Evolutionary conservation across 2,888 invertebrate species (phyloP).

Genomic region (Leptarthrus brevirostris): DNA sequence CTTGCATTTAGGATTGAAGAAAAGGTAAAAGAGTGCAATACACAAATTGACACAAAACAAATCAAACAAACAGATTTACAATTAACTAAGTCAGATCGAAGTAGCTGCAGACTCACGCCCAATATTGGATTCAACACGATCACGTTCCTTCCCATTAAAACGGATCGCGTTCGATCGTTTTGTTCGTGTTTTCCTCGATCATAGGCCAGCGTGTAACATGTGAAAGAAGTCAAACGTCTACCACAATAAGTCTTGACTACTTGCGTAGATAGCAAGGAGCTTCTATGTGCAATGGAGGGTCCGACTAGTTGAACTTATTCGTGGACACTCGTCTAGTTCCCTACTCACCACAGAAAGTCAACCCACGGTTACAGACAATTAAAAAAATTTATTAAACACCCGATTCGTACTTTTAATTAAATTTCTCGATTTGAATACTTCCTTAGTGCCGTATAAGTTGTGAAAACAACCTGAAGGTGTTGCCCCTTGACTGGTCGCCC

Average conservation of each 20-base stretch:
- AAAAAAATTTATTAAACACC: constrained; percentile 45
- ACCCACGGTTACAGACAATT: constrained; percentile 42
- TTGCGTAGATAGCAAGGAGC: constrained; percentile 16
- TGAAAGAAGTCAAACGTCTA: constrained; percentile 40
- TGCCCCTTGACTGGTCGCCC: constrained; percentile 20
- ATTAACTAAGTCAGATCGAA: constrained; percentile 43
- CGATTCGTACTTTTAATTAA: constrained; percentile 49
- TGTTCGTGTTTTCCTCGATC: constrained; percentile 12
- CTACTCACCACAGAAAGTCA: neutral
- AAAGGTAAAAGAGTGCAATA: neutral
- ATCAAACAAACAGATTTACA: constrained; percentile 30
- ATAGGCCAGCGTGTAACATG: constrained; percentile 42
- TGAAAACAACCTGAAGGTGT: constrained; percentile 44
- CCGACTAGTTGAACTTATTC: neutral
- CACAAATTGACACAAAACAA: constrained; percentile 45
- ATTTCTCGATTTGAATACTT: constrained; percentile 50
- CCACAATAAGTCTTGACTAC: constrained; percentile 35
- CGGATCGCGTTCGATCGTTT: constrained; percentile 31
- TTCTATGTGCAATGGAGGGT: neutral
- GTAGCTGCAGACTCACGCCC: constrained; percentile 25
- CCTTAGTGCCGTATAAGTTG: constrained; percentile 42
- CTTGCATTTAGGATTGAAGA: neutral
- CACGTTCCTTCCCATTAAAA: constrained; percentile 41
- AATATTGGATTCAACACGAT: constrained; percentile 41
- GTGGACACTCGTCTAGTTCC: constrained; percentile 4